Conservation (phyloP, 2,113 vertebrate species). For the Notarius lentiginosus region DNA sequence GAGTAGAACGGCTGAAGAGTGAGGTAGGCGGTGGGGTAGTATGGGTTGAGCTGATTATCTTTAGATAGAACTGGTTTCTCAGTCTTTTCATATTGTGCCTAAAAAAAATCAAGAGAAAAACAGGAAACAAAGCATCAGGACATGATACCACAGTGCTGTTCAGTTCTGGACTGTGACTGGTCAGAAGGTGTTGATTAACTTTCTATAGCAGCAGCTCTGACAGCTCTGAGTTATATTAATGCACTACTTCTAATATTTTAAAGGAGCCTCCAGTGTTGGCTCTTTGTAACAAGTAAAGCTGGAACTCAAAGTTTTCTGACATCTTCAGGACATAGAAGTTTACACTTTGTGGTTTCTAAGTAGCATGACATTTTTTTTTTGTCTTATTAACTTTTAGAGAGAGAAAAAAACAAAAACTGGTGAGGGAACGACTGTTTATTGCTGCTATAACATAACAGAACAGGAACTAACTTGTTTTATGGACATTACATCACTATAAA, state of each 20-base stretch:
- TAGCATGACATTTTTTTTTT: neutral
- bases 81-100: slow-evolving; percentile 43
- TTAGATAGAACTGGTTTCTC: rapidly evolving
- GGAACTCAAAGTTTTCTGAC: neutral
- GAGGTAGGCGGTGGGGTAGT: slow-evolving; percentile 31
- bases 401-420: neutral
- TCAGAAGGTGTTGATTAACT: neutral
- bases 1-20: slow-evolving; percentile 59
- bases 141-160: neutral
- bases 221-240: neutral
- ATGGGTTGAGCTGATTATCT: neutral
- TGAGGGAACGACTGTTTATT: too few species aligned
- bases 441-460: neutral
- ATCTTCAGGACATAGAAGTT: neutral
- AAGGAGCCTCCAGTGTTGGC: neutral
- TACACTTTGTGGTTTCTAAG: neutral
- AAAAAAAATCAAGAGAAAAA: slow-evolving; percentile 19
- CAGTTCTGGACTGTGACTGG: neutral
- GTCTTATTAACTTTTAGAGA: neutral
- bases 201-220: neutral
- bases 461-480: too few species aligned
- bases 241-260: neutral
- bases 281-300: neutral
- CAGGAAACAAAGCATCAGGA: neutral
- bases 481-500: neutral